Evolutionary conservation across 53 echinoderm and acorn worm genomes (phyloP), one percentile per base, ranked within the genome.

Genomic region (Echinometra lucunter): DNA sequence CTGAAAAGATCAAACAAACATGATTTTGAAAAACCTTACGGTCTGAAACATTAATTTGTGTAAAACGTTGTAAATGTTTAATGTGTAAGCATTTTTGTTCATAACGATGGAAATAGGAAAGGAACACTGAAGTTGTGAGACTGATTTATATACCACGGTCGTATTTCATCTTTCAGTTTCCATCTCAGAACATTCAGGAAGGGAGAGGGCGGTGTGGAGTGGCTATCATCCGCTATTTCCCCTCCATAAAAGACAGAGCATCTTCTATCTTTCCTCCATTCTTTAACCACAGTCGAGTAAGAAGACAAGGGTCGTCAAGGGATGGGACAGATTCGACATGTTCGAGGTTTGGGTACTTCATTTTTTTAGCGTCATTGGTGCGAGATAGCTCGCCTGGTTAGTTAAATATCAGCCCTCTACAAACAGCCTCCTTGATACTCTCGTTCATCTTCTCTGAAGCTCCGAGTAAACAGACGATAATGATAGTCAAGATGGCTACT

Each of bases 351-450:
- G 85, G 66, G 85, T 83, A 40, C 94, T 94, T 63, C 94, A 94
- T 94, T 57, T 94, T 94, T 63, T 94, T 83, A 44, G 94, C 94
- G 85, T 83, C 94, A 94, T 83, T 82, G 85, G 94, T 94, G 94
- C 94, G 94, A 94, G 94, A 94, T 63, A 83, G 85, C 94, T 58
- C 94, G 94, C 94, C 94, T 94, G 94, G 57, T 60, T 94, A 94
- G 94, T 94, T 94, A 94, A 94, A 94, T 63, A 94, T 80, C 94
- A 94, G 94, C 83, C n/a, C 85, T 63, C 57, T 44, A 28, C 70
- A 45, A 42, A 69, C 91, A 44, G 91, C 17, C 91, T 66, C 40
- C 91, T 91, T 45, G 69, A 91, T 45, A 67, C 91, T 23, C 13
- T 70, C 72, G 47, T 67, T 38, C 91, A 45, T 70, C 45, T 45